Conservation (phyloP, 2,113 vertebrate species). For the Phocoena phocoena region DNA sequence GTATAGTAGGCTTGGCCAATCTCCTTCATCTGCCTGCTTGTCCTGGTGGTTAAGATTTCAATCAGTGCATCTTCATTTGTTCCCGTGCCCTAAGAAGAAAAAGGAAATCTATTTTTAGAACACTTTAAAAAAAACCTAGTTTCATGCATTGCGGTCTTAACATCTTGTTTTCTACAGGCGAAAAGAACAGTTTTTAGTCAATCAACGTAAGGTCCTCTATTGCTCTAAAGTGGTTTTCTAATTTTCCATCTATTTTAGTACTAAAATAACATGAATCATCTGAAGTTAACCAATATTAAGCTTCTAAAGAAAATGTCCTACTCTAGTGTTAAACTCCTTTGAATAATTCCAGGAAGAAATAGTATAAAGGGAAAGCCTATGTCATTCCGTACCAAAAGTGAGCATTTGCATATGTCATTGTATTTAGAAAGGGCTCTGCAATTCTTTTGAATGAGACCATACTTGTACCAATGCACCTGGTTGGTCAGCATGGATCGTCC, state of each 20-base stretch:
- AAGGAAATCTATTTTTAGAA: neutral
- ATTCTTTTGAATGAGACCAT: neutral
- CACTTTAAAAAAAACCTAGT: slow-evolving; percentile 41
- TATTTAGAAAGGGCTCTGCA: neutral
- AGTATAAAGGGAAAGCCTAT: neutral
- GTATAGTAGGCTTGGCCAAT: slow-evolving; percentile 87
- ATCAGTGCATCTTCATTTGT: slow-evolving; percentile 88
- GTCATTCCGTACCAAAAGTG: neutral
- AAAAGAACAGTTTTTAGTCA: neutral
- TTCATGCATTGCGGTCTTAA: slow-evolving; percentile 7
- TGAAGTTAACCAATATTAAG: neutral
- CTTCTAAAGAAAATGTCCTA: neutral
- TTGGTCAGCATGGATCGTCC: neutral
- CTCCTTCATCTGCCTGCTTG: slow-evolving; percentile 88
- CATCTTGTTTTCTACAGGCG: neutral
- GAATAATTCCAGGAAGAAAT: neutral
- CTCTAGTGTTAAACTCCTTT: neutral
- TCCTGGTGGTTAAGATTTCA: slow-evolving; percentile 91
- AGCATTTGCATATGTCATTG: neutral
- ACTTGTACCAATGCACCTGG: neutral
- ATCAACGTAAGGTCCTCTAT: neutral
- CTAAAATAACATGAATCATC: slow-evolving; percentile 37
- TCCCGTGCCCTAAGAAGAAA: slow-evolving; percentile 85
- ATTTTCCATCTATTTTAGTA: neutral
- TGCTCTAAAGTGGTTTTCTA: neutral